Evolutionary conservation across 2,797 vertebrate species (phyloP), one percentile per base, ranked within the genome.

Genomic region (Mus caroli): DNA sequence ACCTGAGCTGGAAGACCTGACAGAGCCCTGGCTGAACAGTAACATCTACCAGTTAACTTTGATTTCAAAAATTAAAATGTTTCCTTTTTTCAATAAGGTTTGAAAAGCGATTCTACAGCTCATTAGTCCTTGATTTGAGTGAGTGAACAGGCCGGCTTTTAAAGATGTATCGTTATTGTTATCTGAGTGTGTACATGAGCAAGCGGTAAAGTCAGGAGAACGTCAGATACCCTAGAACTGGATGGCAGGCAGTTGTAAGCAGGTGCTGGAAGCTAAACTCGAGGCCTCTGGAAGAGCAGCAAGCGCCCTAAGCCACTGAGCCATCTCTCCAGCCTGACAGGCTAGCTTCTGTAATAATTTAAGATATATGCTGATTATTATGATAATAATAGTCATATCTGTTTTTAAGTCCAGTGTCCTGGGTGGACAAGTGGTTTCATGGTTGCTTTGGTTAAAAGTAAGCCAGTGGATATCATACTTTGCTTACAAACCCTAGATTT

Each of bases 401-500:
- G 14, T 28, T 69, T 89, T 90, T 90, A 24, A 86, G 89, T n/a
- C 54, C 56, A 77, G 34, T 87, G 71, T 26, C 34, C 20, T 52
- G 15, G 3, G 31, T 56, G 22, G 58, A 37, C n/a, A 94, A 91
- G 88, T 79, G 46, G 60, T 60, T 76, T 50, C 15, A 22, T 4
- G 52, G 56, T 60, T 86, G 34, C 13, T 69, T 54, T 31, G 71
- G 58, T 67, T 40, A 92, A 31, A 86, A 92, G 67, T 52, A 94
- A 96, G n/a, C 62, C 82, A 94, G 24, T 56, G 0, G 77, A 73
- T 26, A 11, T 40, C 46, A 60, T 1, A 67, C 2, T 40, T 8
- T 56, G 62, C 69, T 91, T 91, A 86, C 14, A 80, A 95, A 64
- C 5, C 3, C 37, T 94, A 50, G 31, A 71, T 82, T 78, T 82